phyloP scores from a whole-genome alignment of 2,888 invertebrate species.

The Hedychridium roseum region DNA sequence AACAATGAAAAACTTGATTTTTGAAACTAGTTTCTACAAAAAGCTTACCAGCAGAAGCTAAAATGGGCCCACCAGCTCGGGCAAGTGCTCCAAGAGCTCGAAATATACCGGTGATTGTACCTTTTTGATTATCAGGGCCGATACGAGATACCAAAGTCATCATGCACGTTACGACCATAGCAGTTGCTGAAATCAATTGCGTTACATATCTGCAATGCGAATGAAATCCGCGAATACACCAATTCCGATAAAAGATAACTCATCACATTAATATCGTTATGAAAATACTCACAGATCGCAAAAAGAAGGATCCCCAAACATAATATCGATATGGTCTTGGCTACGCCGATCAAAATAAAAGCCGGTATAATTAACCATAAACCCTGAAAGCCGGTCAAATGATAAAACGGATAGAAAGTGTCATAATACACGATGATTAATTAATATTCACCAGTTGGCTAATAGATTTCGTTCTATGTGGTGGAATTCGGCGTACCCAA shows the following conservation, averaged over 20 bases:
- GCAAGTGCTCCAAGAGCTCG: constrained; percentile 94
- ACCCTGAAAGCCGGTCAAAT: constrained; percentile 65
- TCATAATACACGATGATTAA: background rate
- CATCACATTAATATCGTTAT: background rate
- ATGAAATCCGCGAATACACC: too few species aligned
- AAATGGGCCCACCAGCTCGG: constrained; percentile 88
- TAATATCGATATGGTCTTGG: constrained; percentile 69
- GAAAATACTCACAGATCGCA: constrained; percentile 80
- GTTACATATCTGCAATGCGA: too few species aligned
- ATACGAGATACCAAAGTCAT: constrained; percentile 91
- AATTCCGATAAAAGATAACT: too few species aligned
- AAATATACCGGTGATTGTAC: constrained; percentile 92
- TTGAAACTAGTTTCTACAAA: too few species aligned
- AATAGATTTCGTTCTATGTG: constrained; percentile 75
- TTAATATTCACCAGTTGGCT: constrained; percentile 70
- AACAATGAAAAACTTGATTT: too few species aligned
- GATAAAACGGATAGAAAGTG: background rate
- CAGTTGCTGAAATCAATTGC: constrained; percentile 78
- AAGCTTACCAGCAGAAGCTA: constrained; percentile 80
- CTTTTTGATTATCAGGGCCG: constrained; percentile 84
- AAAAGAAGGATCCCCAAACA: constrained; percentile 87
- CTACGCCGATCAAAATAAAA: constrained; percentile 84
- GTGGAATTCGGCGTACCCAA: constrained; percentile 82
- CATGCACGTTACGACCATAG: constrained; percentile 95
- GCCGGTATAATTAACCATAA: constrained; percentile 86